Base-by-base conservation (phyloP, 2,113 vertebrate genomes). In the Mionectes macconnelli region DNA sequence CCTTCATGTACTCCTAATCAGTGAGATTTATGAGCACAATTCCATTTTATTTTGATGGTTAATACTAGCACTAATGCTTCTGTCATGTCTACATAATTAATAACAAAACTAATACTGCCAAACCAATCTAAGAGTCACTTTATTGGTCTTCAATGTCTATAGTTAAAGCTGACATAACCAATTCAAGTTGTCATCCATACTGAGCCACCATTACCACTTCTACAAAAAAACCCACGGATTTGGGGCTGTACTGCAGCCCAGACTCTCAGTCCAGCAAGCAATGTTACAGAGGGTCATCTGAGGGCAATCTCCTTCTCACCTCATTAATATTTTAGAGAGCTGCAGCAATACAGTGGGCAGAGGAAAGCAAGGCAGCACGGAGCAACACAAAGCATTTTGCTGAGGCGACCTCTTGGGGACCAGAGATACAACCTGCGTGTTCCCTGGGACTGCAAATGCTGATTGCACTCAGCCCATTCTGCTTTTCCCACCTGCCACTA, bases 61-160 rank as follows among this genome's bases (percentile, higher is more conserved):
- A 96, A 93, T 96, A 77, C 84, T 69, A 88, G 83, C 64, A 63
- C 78, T 95, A 96, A 95, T 88, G 80, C 31, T 56, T 66, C 92
- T 81, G 89, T 90, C 94, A 73, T 87, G 76, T 97, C 90, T 87
- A 78, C 87, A 75, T 95, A 96, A 97, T 96, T 97, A 97, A 94
- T 95, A 96, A 94, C 10, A 2, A 90, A 60, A 85, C 59, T 89
- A 96, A 96, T 93, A 96, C 93, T 49, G 55, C 95, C 81, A 94
- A 96, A 67, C 52, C 66, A 82, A 94, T 85, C 84, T 83, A 93
- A 94, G 50, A 97, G 52, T 89, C 76, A 69, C 77, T 96, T 96
- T 83, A 96, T 87, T 80, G 62, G 94, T 85, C 72, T 93, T 94
- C 64, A 42, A 2, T 59, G 35, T 81, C 89, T 90, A 96, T 94